Evolutionary conservation across 2,888 invertebrate species (phyloP), one percentile per base, ranked within the genome.

Genomic region (Caenorhabditis sp.): DNA sequence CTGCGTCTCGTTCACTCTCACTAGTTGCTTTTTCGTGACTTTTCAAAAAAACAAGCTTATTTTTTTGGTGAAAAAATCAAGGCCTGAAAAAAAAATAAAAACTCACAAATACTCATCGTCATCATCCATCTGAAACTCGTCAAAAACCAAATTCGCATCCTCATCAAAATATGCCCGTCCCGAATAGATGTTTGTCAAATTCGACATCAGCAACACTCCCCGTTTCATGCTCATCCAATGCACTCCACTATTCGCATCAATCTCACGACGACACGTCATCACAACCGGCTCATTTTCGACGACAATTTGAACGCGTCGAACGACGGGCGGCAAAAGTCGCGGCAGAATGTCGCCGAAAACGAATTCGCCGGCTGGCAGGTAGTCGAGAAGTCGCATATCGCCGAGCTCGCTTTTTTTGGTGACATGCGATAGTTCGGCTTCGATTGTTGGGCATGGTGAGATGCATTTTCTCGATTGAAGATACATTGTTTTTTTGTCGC

Each of bases 321-420:
- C 66, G 21, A 79, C 74, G 6, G 76, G 75, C 1, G 79, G 76
- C 14, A 77, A 54, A 5, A 79, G 63, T 31, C 74, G 58, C 12
- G 79, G 79, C 24, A 79, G 57, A 50, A 79, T 49, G 43, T 77
- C 74, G 49, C 79, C 79, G 43, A 79, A 79, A 8, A 79, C 50
- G 50, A 75, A 79, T 36, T 79, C 79, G 14, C 76, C 79, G 10
- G 66, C 76, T 23, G 79, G 79, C 4, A 79, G 36, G 31, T 75
- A 79, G 54, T 79, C 77, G 49, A 79, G 61, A 0, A 71, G 58
- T 31, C 76, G 55, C 12, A 64, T 62, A 21, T 77, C 76, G 6
- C 76, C 76, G 26, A 79, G 55, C 26, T 77, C 75, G 26, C 3
- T 17, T 43, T 43, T 43, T 10, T 43, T 10, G 2, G 43, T 43